Base-by-base conservation (phyloP, 2,888 invertebrate genomes). In the Chloroclysta siterata region DNA sequence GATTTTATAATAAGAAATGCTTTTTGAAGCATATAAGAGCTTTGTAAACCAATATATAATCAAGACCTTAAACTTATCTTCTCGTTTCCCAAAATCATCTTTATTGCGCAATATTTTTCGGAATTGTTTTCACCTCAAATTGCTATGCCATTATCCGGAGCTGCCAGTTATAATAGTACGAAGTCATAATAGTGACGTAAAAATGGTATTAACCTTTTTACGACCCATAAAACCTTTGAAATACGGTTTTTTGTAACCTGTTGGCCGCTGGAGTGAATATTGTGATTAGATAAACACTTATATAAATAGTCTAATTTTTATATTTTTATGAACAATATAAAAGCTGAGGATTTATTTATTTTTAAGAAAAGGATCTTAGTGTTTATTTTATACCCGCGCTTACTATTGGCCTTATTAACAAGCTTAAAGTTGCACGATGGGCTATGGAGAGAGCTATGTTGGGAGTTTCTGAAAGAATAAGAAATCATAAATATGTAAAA, bases 121-220 rank as follows among this genome's bases (percentile, higher is more conserved):
- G 6, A 46, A 17, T 11, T 46, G 17, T 46, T 46, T 46, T 8
- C 17, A 11, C 46, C 46, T 15, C 17, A 46, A 46, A 17, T 46
- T 46, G 11, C 0, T 46, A 17, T 11, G 10, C 17, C 44, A 15
- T 36, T 39, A 39, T 39, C 36, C 36, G 5, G 17, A 46, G 46
- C 36, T 39, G 10, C 46, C 46, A 46, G 17, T 46, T 17, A 44
- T 14, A n/a, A 46, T 36, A 29, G 51, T 36, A 36, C 41, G 17
- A 17, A 29, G 48, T 53, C 29, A 42, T 68, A 59, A 68, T 50
- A 28, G 44, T 55, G 46, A 60, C 52, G 55, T 63, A 57, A 66
- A 65, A 70, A 63, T 56, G 58, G 33, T 67, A 65, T 67, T 54
- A 62, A 61, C 56, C 48, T 46, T 53, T 67, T 68, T 63, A 68